Evolutionary conservation across 2,113 vertebrate species (phyloP).

Genomic region (Phasianus colchicus): DNA sequence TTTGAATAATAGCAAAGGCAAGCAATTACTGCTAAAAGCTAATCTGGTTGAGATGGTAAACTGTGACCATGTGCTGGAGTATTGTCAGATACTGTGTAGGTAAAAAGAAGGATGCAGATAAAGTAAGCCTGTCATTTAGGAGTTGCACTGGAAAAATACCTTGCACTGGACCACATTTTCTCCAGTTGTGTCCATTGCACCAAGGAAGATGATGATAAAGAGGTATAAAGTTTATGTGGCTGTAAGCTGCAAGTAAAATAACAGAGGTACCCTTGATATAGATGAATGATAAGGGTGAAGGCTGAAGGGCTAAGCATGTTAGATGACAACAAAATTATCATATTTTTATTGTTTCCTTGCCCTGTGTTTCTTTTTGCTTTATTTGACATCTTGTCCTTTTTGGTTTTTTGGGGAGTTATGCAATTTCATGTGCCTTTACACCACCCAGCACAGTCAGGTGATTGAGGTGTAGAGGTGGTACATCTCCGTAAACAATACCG

Average conservation of each 20-base stretch:
- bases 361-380: neutral
- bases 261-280: neutral
- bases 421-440: neutral
- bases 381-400: neutral
- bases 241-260: neutral
- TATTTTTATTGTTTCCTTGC: neutral
- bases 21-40: neutral
- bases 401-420: neutral
- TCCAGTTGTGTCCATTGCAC: neutral
- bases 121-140: neutral
- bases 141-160: neutral
- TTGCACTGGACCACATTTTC: neutral
- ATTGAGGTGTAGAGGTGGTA: neutral
- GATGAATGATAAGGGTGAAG: neutral
- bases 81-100: neutral
- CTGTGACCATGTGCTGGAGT: neutral
- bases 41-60: neutral
- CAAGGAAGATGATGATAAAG: neutral
- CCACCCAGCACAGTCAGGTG: fast-evolving
- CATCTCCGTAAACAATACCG: neutral
- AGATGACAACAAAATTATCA: neutral
- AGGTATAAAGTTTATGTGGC: neutral
- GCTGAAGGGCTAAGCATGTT: neutral
- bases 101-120: neutral
- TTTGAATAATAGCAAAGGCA: neutral